Evolutionary conservation across 2,888 invertebrate species (phyloP), one percentile per base, ranked within the genome.

Genomic region (Biston stratarius): DNA sequence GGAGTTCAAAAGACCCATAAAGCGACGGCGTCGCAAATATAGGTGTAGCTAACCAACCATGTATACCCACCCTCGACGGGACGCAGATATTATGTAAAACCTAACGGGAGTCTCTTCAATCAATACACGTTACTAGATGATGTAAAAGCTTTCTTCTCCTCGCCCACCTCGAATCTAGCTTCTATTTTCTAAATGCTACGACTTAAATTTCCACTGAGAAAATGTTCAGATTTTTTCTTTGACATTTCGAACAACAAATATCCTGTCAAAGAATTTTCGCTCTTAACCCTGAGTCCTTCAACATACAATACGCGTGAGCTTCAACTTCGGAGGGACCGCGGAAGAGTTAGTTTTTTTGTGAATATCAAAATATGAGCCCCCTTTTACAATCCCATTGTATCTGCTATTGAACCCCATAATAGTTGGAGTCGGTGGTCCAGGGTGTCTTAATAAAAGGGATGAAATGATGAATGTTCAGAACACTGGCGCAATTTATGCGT

Each of bases 341-440:
- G 89, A 92, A 92, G 92, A 91, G 92, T 92, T 92, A 87, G 86
- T 89, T 90, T 91, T 87, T 89, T 92, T 90, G 88, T 91, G 92
- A 92, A 92, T 92, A 92, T 92, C 87, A 93, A 93, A 94, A 94
- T 92, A 91, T 90, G 92, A 91, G 91, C 92, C 93, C 93, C 92
- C 89, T 91, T 92, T 91, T 92, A 92, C 91, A 91, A 91, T 90
- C 86, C 91, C 81, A 92, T 93, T 93, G 91, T 93, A 90, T 88
- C 87, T 89, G 91, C 84, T 93, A 93, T 94, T 93, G 93, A 93
- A 91, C 93, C 90, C 80, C 84, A 84, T 92, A 92, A 92, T 92
- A 93, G 92, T 92, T 89, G 82, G 89, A 89, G 88, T 87, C 82
- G 83, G 87, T 89, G 89, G 91, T 90, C 85, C 82, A 81, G 80